Base-by-base conservation (phyloP, 2,888 invertebrate species). In the Chironomus tentans region DNA sequence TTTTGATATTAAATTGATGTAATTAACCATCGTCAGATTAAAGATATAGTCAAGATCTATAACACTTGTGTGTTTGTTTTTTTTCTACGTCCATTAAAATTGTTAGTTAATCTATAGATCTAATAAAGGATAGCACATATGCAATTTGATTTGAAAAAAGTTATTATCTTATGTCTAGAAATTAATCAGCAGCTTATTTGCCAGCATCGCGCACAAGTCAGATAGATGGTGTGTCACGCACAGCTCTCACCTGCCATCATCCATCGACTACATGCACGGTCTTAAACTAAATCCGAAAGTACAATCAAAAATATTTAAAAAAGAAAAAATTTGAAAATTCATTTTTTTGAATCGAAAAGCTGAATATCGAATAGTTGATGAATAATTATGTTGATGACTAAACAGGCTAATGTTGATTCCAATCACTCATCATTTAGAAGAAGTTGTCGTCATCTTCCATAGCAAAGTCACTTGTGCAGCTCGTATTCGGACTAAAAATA, bases 371-470 rank as follows among this genome's bases (percentile, higher is more conserved):
- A 38, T 4, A 38, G n/a, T 56, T 18, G 56, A 56, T 56, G 56
- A 56, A 15, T 56, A 56, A 15, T 56, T 56, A 69, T 38, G 38
- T 38, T 7, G 38, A 38, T 38, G 38, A 38, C 2, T 28, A 4
- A 28, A 28, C 28, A 28, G 2, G 38, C 38, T 38, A 4, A 2
- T 38, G 10, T 38, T 38, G 2, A 1, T 38, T 38, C 38, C 10
- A 7, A 38, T 38, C 38, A 38, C 38, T 38, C 38, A 38, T 68
- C n/a, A 50, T 28, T 70, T 73, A 70, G 22, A 69, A 78, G 73
- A 86, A 86, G 80, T 86, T 72, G 70, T 84, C 88, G 80, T 93
- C 93, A 85, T 94, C 94, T 82, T 94, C 94, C 93, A 94, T 93
- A 13, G 92, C 89, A 81, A 94, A 92, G 82, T 94, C 93, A 79